These are phyloP conservation scores for Falco berigora DNA, from an alignment of 2,797 vertebrate species.

Conservation along the genomic window DNA sequence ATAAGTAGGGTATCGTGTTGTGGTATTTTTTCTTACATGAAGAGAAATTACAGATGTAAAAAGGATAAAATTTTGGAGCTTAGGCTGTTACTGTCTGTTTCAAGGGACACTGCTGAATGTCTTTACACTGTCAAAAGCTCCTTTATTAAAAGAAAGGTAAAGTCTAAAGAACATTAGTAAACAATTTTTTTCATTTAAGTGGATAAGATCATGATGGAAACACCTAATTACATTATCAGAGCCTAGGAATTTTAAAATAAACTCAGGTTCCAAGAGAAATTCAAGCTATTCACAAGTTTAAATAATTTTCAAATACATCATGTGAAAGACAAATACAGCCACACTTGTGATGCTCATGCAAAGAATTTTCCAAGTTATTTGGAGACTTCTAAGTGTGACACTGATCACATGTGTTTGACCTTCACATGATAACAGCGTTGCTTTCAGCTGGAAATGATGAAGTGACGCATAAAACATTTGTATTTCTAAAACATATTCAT, in stretches of 20 bases:
- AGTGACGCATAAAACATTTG: neutral
- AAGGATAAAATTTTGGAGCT: neutral
- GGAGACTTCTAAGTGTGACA: neutral
- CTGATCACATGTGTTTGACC: neutral
- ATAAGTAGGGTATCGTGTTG: neutral
- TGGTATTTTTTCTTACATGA: neutral
- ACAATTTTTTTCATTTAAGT: neutral
- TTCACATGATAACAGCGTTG: accelerated
- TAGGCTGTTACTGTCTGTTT: neutral
- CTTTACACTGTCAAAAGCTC: neutral
- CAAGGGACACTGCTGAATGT: neutral
- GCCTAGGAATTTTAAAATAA: neutral
- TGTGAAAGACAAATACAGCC: neutral
- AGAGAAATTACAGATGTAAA: neutral
- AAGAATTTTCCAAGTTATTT: neutral
- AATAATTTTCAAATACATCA: neutral
- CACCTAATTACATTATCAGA: neutral
- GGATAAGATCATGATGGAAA: neutral
- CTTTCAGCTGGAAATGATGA: neutral
- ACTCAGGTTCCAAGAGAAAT: neutral
- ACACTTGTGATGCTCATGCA: neutral
- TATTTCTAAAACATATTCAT: neutral
- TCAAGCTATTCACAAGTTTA: neutral
- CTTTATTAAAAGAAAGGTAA: neutral
- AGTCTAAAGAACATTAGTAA: neutral